Evolutionary conservation across 2,888 invertebrate species (phyloP), one percentile per base, ranked within the genome.

Genomic region (Eugnorisma glareosa): DNA sequence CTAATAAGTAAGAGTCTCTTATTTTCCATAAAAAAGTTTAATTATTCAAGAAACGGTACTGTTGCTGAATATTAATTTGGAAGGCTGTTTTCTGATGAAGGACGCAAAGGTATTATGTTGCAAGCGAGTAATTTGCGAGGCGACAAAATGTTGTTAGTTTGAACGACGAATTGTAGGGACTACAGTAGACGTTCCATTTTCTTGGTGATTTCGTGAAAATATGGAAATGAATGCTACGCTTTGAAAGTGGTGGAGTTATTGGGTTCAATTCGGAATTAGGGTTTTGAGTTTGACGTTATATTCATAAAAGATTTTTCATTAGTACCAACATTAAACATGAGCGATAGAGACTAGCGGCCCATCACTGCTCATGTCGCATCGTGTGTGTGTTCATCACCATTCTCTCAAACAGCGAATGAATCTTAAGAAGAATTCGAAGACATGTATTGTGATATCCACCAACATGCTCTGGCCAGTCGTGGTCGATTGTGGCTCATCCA

Each of bases 11-110:
- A 81, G 74, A 85, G 80, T 82, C 84, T 81, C 61, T 88, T 83
- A 87, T 86, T 88, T 87, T 86, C 84, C 84, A 83, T 83, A 86
- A 87, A 89, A 88, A 88, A 87, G 87, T 86, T 87, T 87, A 87
- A 89, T 89, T 89, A 89, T 89, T 88, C 89, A 85, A 86, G 86
- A 81, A 83, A 72, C 76, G 82, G 76, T 54, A 76, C 79, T 83
- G 82, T 83, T 75, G 40, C 77, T 86, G 89, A 89, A 89, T 89
- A 87, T 83, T 89, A 89, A 89, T 88, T 84, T 37, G 71, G 67
- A 79, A 87, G 84, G 76, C 86, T 83, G 81, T 83, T 88, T 80
- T 85, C 81, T 85, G 80, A 84, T 81, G 82, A 83, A 81, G 85
- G 77, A 85, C 82, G 69, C 77, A 59, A 75, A 83, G 84, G 84